phyloP scores from a whole-genome alignment of 2,797 vertebrate species.

The Danio tinwini region DNA sequence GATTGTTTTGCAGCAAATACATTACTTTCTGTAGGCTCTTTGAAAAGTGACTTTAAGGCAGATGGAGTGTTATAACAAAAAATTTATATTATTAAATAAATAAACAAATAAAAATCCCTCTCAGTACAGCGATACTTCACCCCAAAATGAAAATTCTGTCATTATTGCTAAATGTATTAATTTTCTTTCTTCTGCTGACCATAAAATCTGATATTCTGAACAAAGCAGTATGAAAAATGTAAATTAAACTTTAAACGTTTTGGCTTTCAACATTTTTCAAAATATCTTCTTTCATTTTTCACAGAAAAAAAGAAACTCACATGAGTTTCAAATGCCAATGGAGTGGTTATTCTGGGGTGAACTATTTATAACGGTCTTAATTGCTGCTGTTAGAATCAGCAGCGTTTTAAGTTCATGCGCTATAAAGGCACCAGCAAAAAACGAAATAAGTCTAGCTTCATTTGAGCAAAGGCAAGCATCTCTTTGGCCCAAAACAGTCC shows the following conservation, averaged over 20 bases:
- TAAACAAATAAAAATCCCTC: neutral
- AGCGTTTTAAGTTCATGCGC: neutral
- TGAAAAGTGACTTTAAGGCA: neutral
- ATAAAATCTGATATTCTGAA: too few relatives aligned
- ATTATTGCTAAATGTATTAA: too few relatives aligned
- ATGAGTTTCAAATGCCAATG: too few relatives aligned
- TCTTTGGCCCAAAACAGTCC: conserved; percentile 18
- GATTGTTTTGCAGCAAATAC: neutral
- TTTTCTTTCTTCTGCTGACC: too few relatives aligned
- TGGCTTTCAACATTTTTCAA: too few relatives aligned
- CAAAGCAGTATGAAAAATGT: too few relatives aligned
- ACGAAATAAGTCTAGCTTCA: neutral
- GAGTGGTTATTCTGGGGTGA: too few relatives aligned
- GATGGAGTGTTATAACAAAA: neutral
- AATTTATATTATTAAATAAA: neutral
- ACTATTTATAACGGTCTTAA: neutral
- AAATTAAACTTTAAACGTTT: too few relatives aligned
- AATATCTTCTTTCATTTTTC: too few relatives aligned
- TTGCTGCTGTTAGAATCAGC: neutral
- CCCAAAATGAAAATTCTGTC: too few relatives aligned
- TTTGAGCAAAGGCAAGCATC: conserved; percentile 2
- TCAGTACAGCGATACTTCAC: neutral
- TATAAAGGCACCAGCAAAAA: conserved; percentile 42
- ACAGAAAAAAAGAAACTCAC: neutral
- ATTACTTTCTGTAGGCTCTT: neutral